A percentile compares a stretch with the other conserved stretches of the same genome.
Conservation (phyloP, 2,888 invertebrate genomes). For the Darwinula stevensoni region DNA sequence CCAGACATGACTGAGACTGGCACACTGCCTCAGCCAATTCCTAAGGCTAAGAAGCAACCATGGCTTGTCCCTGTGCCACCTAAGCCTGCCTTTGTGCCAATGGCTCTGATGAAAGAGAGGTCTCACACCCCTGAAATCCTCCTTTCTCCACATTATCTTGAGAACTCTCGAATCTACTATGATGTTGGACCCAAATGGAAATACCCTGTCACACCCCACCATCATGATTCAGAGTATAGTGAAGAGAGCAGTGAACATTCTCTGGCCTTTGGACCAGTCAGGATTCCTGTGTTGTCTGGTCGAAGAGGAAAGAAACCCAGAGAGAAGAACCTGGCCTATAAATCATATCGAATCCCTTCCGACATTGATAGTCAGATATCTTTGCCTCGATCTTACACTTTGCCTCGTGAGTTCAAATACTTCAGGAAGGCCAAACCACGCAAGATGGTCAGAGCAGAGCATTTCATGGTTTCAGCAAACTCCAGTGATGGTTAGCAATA, state of each 20-base stretch:
- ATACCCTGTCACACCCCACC: background rate
- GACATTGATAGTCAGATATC: constrained; percentile 47
- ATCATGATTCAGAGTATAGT: background rate
- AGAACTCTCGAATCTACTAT: constrained; percentile 23
- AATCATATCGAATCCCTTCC: constrained; percentile 27
- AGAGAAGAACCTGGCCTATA: constrained; percentile 12
- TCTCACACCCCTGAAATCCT: constrained; percentile 47
- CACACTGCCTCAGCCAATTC: constrained; percentile 31
- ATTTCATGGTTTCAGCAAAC: constrained; percentile 47
- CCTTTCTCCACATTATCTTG: constrained; percentile 38
- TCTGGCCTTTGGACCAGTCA: too few relatives aligned
- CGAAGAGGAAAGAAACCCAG: constrained; percentile 8
- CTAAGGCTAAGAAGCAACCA: constrained; percentile 33
- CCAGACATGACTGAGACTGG: constrained; percentile 14
- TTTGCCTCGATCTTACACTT: constrained; percentile 48
- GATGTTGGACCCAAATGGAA: constrained; percentile 10
- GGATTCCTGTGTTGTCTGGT: too few relatives aligned
- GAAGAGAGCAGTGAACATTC: background rate
- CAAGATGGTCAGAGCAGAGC: constrained; percentile 29
- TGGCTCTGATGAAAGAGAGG: constrained; percentile 13
- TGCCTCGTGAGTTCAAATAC: constrained; percentile 58
- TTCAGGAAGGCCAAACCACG: constrained; percentile 26
- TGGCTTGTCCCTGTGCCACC: constrained; percentile 18
- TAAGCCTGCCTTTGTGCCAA: constrained; percentile 8
- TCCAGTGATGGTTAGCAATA: constrained; percentile 41